Evolutionary conservation across 2,113 vertebrate genomes (phyloP).

Genomic region (Cathartes aura): DNA sequence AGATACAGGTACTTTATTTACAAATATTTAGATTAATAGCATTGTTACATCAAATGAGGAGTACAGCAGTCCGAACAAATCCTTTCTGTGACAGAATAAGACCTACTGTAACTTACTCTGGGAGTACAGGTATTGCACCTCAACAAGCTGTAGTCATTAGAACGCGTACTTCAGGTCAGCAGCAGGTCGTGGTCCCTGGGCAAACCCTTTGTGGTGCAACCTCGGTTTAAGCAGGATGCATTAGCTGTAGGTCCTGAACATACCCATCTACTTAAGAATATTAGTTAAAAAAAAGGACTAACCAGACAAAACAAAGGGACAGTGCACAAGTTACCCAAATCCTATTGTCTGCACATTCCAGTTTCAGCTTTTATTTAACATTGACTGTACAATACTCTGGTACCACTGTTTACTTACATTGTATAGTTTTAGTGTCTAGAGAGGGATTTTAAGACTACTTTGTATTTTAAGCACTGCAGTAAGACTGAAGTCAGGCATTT

Average conservation of each 20-base stretch:
- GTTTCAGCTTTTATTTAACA: constrained; percentile 83
- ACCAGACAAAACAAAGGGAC: constrained; percentile 75
- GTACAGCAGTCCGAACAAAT: constrained; percentile 84
- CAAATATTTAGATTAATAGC: constrained; percentile 93
- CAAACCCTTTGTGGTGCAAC: constrained; percentile 67
- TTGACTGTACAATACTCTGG: constrained; percentile 78
- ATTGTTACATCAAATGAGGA: constrained; percentile 87
- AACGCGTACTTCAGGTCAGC: constrained; percentile 49
- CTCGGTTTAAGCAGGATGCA: constrained; percentile 68
- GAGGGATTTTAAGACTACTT: constrained; percentile 68
- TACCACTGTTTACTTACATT: constrained; percentile 70
- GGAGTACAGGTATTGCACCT: constrained; percentile 73
- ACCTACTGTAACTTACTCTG: constrained; percentile 72
- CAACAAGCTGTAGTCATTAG: constrained; percentile 49
- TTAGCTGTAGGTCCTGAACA: constrained; percentile 55
- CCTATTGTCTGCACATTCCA: constrained; percentile 82
- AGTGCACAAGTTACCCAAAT: constrained; percentile 75
- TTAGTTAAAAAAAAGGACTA: constrained; percentile 63
- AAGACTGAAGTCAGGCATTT: not conserved
- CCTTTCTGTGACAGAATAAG: constrained; percentile 78
- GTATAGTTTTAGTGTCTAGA: constrained; percentile 74
- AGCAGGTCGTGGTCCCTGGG: constrained; percentile 84
- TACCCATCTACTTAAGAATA: constrained; percentile 63
- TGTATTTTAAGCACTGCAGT: constrained; percentile 66
- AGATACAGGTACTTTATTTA: constrained; percentile 93